phyloP scores from a whole-genome alignment of 2,113 vertebrate genomes.

The Oenanthe melanoleuca region DNA sequence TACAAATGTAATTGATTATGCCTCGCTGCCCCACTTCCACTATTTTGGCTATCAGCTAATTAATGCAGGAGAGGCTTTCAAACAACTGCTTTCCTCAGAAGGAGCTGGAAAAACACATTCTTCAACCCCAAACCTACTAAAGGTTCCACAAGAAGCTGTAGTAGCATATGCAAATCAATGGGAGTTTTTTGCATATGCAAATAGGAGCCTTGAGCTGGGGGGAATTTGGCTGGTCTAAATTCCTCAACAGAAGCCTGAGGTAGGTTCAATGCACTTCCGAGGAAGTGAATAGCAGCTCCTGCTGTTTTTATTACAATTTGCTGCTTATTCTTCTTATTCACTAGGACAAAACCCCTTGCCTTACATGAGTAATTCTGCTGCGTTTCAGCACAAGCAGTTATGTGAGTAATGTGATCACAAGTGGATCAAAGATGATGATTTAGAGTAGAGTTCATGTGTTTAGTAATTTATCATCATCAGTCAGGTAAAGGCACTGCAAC shows the following conservation, averaged over 20 bases:
- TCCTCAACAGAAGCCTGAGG: neutral
- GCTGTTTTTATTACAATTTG: constrained; percentile 11
- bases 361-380: constrained; percentile 44
- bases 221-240: neutral
- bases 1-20: constrained; percentile 30
- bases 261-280: neutral
- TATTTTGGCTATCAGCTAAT: constrained; percentile 40
- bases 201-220: neutral
- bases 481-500: neutral
- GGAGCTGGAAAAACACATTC: neutral
- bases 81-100: constrained; percentile 1
- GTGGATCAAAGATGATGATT: constrained; percentile 35
- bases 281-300: neutral
- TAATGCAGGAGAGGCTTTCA: constrained; percentile 1
- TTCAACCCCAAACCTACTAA: neutral
- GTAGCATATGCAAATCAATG: neutral
- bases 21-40: neutral
- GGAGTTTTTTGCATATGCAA: neutral
- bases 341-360: neutral
- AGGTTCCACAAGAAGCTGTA: neutral
- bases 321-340: neutral
- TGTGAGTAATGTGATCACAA: constrained; percentile 37
- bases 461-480: constrained; percentile 19
- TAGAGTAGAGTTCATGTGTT: constrained; percentile 9
- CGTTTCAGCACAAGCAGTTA: neutral